These are phyloP conservation scores for Chanos chanos DNA, from an alignment of 2,797 vertebrate species.

Conservation along the genomic window DNA sequence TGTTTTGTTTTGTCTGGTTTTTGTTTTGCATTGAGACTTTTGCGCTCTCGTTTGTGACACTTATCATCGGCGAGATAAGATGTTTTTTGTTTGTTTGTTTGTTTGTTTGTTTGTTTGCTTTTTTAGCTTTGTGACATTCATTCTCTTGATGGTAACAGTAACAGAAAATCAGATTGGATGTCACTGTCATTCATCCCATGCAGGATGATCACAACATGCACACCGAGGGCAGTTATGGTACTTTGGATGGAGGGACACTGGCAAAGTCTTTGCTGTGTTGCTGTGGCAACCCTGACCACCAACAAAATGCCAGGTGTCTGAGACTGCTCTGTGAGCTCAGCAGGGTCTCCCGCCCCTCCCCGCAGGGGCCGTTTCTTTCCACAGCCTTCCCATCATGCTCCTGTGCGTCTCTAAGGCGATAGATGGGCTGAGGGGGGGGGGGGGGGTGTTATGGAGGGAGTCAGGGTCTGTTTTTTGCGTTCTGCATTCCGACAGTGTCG, in stretches of 20 bases:
- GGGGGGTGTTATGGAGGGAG: no score
- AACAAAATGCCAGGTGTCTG: slow-evolving; percentile 54
- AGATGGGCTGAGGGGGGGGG: slow-evolving; percentile 19
- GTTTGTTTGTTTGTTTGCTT: no score
- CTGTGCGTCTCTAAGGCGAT: slow-evolving; percentile 5
- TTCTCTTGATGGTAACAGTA: no score
- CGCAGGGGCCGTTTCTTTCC: slow-evolving; percentile 34
- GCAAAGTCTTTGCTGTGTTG: slow-evolving; percentile 41
- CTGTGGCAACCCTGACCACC: slow-evolving; percentile 49
- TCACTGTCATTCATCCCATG: no score
- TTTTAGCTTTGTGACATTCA: no score
- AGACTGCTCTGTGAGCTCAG: slow-evolving; percentile 40
- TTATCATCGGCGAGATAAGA: no score
- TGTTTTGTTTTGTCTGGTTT: no score
- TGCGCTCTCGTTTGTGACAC: no score
- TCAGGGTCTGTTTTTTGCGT: no score
- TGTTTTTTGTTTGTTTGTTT: no score
- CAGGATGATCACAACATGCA: background rate
- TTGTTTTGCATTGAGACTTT: no score
- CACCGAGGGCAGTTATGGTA: slow-evolving; percentile 22
- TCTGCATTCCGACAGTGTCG: no score
- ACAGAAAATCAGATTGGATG: background rate
- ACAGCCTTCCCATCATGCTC: slow-evolving; percentile 21
- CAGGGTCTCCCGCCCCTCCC: slow-evolving; percentile 37
- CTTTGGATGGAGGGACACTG: slow-evolving; percentile 17